Conservation (phyloP, 1,140 invertebrate genomes). For the Elysia chlorotica region DNA sequence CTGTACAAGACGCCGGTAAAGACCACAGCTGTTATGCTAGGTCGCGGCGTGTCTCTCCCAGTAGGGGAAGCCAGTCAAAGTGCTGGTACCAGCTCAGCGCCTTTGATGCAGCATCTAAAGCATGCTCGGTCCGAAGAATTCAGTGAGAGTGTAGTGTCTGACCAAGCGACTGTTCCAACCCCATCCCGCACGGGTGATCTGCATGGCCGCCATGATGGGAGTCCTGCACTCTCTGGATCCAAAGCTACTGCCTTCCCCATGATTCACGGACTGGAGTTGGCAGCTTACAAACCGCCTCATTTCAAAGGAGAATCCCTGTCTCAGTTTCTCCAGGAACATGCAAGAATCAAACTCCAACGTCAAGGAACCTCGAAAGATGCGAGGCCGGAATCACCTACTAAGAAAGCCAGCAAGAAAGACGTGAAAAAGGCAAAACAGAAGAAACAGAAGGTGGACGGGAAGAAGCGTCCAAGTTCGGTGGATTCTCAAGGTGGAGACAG, state of each 20-base stretch:
- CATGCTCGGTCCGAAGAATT: not conserved
- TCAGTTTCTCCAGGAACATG: slow-evolving; percentile 4
- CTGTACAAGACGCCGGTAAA: not conserved
- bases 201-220: not conserved
- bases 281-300: not conserved
- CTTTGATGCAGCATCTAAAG: not conserved
- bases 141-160: not conserved
- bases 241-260: not conserved
- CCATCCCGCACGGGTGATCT: not conserved
- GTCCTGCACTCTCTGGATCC: not conserved
- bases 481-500: not conserved
- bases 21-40: not conserved
- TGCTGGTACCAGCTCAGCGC: not conserved
- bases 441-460: not conserved
- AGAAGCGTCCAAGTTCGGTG: not conserved
- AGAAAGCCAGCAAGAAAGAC: not conserved
- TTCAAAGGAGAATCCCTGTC: not conserved
- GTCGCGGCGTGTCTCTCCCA: too few relatives aligned
- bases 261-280: slow-evolving; percentile 8
- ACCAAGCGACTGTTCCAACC: not conserved
- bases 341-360: not conserved
- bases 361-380: too few relatives aligned
- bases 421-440: slow-evolving; percentile 13
- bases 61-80: not conserved
- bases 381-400: not conserved